These are phyloP conservation scores for Intellagama lesueurii DNA, from an alignment of 2,797 vertebrate species.

Conservation along the genomic window DNA sequence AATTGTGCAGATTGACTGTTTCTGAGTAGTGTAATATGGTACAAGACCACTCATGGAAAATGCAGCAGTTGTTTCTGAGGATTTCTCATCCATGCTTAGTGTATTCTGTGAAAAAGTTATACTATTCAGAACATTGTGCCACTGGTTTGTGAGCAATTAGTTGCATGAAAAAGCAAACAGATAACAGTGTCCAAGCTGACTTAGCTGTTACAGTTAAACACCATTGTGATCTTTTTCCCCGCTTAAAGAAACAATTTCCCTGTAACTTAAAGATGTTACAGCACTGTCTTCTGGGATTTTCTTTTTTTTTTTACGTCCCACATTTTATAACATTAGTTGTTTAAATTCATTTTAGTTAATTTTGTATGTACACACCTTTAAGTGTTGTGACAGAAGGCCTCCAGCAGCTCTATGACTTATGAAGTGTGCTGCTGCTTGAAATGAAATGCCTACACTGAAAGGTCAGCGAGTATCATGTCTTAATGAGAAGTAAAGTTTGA, in stretches of 20 bases:
- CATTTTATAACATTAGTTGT: conserved; percentile 5
- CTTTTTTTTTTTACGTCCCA: neutral
- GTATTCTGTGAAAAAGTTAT: neutral
- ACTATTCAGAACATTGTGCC: neutral
- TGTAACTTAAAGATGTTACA: neutral
- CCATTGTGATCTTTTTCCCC: neutral
- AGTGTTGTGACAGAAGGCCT: neutral
- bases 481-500: conserved; percentile 16
- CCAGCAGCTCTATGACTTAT: conserved; percentile 2
- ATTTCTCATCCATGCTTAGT: neutral
- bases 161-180: conserved; percentile 1
- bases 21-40: neutral
- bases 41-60: neutral
- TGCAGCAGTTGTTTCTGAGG: neutral
- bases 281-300: neutral
- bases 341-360: neutral
- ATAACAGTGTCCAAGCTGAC: neutral
- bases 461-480: conserved; percentile 1
- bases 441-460: neutral
- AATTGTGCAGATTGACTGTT: neutral
- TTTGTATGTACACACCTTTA: neutral
- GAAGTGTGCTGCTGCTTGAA: neutral
- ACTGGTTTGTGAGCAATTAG: neutral
- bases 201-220: neutral
- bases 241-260: neutral